These are phyloP conservation scores for Drosophila tripunctata DNA, from an alignment of 2,888 invertebrate species.

Conservation along the genomic window DNA sequence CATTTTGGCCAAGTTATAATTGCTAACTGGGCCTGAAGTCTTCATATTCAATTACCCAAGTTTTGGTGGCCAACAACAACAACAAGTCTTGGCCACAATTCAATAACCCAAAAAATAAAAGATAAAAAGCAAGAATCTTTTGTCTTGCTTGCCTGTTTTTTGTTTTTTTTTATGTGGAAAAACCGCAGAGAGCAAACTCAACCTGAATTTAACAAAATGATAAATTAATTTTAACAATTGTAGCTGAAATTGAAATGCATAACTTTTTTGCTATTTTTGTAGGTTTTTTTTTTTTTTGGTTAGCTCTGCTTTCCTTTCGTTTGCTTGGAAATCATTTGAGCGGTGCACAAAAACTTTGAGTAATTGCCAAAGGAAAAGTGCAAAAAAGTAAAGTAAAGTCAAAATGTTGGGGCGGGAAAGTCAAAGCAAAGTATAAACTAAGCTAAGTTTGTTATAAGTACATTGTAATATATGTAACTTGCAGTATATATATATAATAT, in stretches of 20 bases:
- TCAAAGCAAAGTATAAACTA: slow-evolving; percentile 40
- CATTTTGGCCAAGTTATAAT: neutral
- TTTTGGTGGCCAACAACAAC: slow-evolving; percentile 19
- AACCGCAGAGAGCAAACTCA: slow-evolving; percentile 34
- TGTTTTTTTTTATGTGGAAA: neutral
- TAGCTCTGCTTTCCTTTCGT: slow-evolving; percentile 19
- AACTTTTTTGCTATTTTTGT: slow-evolving; percentile 35
- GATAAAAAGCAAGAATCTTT: slow-evolving; percentile 18
- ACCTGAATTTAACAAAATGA: slow-evolving; percentile 40
- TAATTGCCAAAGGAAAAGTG: slow-evolving; percentile 63
- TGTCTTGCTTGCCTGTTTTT: too few species aligned
- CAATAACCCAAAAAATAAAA: slow-evolving; percentile 21
- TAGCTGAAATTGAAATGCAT: slow-evolving; percentile 65
- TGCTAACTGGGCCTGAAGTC: neutral
- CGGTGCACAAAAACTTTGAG: slow-evolving; percentile 65
- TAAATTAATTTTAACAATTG: slow-evolving; percentile 70
- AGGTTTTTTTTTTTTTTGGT: slow-evolving; percentile 14
- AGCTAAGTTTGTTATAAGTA: slow-evolving; percentile 47
- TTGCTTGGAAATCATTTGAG: slow-evolving; percentile 52
- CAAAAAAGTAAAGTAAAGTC: slow-evolving; percentile 16
- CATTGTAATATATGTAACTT: slow-evolving; percentile 14
- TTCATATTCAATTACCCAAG: slow-evolving; percentile 27
- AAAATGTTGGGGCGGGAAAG: slow-evolving; percentile 3
- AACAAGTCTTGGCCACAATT: slow-evolving; percentile 34
- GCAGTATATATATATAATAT: slow-evolving; percentile 47